Evolutionary conservation across 2,797 vertebrate species (phyloP), one percentile per base, ranked within the genome.

Genomic region (Artibeus jamaicensis): DNA sequence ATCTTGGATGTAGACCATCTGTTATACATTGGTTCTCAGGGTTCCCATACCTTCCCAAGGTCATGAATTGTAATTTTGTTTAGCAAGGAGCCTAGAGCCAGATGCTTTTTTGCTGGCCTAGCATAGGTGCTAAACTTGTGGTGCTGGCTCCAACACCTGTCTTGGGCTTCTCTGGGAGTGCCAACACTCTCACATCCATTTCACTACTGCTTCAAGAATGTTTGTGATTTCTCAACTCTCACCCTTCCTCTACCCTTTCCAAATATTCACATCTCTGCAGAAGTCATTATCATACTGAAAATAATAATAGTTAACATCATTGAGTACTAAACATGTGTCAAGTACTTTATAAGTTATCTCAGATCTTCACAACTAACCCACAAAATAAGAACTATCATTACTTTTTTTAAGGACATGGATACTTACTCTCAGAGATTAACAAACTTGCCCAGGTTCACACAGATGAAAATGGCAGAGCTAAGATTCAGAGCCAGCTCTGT

Each of bases 1-100:
- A 39, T 95, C 76, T 88, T 88, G 90, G 77, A 96, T 96, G 96
- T 59, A 93, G 62, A 71, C 50, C 55, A 85, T 94, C 76, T 96
- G 55, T 95, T 87, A 76, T n/a, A 48, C 53, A 57, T 89, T 93
- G 55, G n/a, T 89, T 89, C 81, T 95, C 68, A 85, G n/a, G 48
- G n/a, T 96, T 96, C 90, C 78, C 88, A 95, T 42, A 92, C 90
- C 84, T 97, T 95, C 70, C 79, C 94, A 94, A 93, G 77, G 32
- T 90, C 67, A 73, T 96, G 94, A 94, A 68, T 94, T 82, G 87
- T 77, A 44, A 44, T 86, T 97, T 93, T 91, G 55, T 92, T 96
- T 89, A 90, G 91, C 71, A 94, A 95, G 12, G 39, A 89, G 34
- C 68, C 57, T 92, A 48, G 59, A 71, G 86, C 24, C 70, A 15